Evolutionary conservation across 2,888 invertebrate genomes (phyloP), one percentile per base, ranked within the genome.

Genomic region (Lypha dubia): DNA sequence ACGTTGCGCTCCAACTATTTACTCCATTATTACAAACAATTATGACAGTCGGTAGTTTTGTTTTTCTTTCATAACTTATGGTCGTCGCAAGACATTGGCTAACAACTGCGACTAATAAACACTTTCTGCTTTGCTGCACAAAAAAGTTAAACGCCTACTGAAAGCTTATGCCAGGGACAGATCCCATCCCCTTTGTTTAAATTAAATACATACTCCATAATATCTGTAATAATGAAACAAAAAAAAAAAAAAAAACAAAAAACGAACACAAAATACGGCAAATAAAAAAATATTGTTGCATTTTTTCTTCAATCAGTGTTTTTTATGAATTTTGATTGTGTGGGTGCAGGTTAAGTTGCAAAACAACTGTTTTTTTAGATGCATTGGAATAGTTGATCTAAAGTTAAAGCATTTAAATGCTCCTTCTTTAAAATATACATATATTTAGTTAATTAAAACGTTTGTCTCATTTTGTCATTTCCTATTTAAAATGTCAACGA

Each of bases 51-150:
- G 24, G 22, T 38, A 24, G 62, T 41, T 70, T 44, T 51, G 13
- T 63, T 38, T 17, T 22, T 22, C 58, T 53, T 68, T 56, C 67
- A 6, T 46, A 60, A 44, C 44, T 75, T 46, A 62, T 70, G 62
- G 75, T 75, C 53, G 75, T 75, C 53, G 46, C 75, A 81, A 80
- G 80, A 80, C 65, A 74, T 82, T 84, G 81, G 77, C 77, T 46
- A 84, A 82, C 81, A 81, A 81, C 81, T 79, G 81, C 77, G 74
- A 84, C 84, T 84, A 84, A 84, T 84, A 73, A 81, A 84, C 81
- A 82, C 84, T 84, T 84, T 84, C 77, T 82, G 84, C 84, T 63
- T 84, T 77, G 74, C 22, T 82, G 84, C 56, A 82, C 84, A 81
- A 74, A 79, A 81, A 79, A 46, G 41, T 56, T 63, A 65, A 70